Conservation (phyloP, 2,888 invertebrate genomes). For the Andrena trimmerana region DNA sequence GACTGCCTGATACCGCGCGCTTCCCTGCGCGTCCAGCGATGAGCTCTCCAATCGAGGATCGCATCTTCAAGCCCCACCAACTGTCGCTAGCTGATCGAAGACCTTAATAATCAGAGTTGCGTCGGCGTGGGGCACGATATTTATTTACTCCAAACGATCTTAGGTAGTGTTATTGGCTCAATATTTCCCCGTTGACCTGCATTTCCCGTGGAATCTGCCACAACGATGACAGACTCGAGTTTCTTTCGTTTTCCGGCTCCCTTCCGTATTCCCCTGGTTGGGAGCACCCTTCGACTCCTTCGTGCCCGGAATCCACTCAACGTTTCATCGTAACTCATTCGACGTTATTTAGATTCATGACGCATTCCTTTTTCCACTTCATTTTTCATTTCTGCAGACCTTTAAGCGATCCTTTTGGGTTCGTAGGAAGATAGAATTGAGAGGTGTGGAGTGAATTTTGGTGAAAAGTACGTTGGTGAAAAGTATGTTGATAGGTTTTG, state of each 20-base stretch:
- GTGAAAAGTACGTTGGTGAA: too few species aligned
- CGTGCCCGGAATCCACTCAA: neutral
- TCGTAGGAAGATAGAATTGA: too few species aligned
- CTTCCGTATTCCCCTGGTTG: neutral
- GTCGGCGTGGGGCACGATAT: constrained; percentile 16
- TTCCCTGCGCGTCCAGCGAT: constrained; percentile 15
- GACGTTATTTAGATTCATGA: neutral
- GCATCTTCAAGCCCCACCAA: neutral
- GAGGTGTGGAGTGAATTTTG: too few species aligned
- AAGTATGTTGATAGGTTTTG: too few species aligned
- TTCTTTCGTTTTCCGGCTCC: neutral
- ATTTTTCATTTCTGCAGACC: too few species aligned
- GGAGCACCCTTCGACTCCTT: neutral
- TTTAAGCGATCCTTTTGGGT: too few species aligned
- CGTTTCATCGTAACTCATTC: neutral
- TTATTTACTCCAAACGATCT: neutral
- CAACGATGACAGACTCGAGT: neutral
- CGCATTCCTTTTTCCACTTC: neutral
- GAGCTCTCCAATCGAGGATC: neutral
- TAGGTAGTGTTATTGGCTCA: neutral
- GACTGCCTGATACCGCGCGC: neutral
- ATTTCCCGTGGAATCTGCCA: neutral
- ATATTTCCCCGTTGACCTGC: neutral
- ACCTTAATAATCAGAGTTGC: neutral
- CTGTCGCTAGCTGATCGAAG: neutral